Evolutionary conservation across 2,797 vertebrate species (phyloP), one percentile per base, ranked within the genome.

Genomic region (Lepus oiostolus): DNA sequence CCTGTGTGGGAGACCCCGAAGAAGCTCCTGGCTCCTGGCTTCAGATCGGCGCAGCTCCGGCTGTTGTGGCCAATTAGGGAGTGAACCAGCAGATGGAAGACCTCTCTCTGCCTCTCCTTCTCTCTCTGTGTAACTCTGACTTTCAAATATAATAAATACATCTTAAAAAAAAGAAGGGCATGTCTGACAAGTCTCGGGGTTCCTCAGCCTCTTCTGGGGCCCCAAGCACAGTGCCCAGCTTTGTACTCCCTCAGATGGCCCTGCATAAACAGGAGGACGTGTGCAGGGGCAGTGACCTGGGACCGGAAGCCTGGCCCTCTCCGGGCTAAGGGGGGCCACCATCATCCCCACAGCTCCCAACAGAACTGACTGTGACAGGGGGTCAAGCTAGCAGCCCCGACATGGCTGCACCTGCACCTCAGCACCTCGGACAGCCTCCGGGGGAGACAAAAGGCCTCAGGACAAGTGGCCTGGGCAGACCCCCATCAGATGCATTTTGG

Each of bases 311-410:
- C 0, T 32, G 65, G 38, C 68, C 5, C 7, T 71, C 47, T 21
- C 3, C 74, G 75, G 60, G 28, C 14, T 7, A 82, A 67, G 3
- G 30, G 30, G 77, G 77, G 71, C 47, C 52, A 83, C 70, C 82
- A 32, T 42, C 21, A 1, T 26, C 11, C 70, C 24, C 74, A 47
- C 16, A 62, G 75, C 47, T 52, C 38, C 54, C 28, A 62, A 28
- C 10, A 52, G 52, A 60, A 19, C 91, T 68, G 26, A 28, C 63
- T 1, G 28, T 6, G 74, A 42, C 13, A 17, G 4, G 5, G 28
- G 17, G 1, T 0, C 0, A 1, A 82, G 17, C 4, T 38, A 21
- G 50, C 4, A 58, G 19, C 54, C 54, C 54, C 2, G 1, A 17
- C 54, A 58, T 2, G 0, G 13, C 54, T 58, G 2, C 7, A 21